Evolutionary conservation across 2,797 vertebrate species (phyloP).

Genomic region (Rallus crepitans): DNA sequence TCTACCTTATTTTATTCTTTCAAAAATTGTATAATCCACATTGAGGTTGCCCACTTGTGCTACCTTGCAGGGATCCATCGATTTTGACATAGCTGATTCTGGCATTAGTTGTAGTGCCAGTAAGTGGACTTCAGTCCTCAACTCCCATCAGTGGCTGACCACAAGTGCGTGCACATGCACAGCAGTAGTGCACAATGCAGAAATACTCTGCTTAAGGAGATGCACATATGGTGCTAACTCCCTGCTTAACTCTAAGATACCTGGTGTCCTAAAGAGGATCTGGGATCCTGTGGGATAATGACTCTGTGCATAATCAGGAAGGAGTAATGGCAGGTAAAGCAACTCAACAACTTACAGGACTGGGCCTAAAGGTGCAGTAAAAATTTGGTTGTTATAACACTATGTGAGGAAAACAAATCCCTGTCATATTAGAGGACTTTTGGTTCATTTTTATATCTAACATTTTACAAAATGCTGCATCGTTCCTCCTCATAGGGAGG

Average conservation of each 20-base stretch:
- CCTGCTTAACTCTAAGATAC: background rate
- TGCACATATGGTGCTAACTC: background rate
- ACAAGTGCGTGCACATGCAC: fast-evolving
- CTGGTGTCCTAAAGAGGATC: background rate
- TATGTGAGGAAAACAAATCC: background rate
- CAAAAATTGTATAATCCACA: background rate
- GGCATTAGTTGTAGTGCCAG: background rate
- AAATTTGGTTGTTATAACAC: background rate
- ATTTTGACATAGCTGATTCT: background rate
- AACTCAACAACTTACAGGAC: background rate
- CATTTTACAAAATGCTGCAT: background rate
- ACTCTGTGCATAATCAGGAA: background rate
- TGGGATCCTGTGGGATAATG: background rate
- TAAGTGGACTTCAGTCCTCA: background rate
- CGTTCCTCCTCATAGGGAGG: background rate
- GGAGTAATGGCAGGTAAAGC: fast-evolving
- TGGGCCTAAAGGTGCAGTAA: background rate
- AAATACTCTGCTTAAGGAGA: background rate
- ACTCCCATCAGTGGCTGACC: background rate
- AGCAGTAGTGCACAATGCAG: background rate
- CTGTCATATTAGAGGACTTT: background rate
- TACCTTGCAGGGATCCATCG: background rate
- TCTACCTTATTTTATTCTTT: background rate
- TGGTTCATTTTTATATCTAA: background rate
- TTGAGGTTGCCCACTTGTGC: background rate